Conservation (phyloP, 2,113 vertebrate genomes). For the Perca flavescens region DNA sequence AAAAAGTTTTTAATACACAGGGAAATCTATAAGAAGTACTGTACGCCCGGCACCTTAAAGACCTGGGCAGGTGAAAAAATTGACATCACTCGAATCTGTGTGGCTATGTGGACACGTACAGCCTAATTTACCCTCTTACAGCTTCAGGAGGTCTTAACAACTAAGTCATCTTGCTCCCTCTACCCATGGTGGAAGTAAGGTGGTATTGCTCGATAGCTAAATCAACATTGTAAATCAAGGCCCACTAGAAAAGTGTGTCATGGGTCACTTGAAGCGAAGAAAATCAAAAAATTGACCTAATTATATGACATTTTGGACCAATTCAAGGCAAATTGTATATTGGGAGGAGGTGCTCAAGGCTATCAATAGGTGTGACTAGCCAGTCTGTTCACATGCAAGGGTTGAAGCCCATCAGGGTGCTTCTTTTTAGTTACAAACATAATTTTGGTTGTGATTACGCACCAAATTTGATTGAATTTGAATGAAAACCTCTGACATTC, state of each 20-base stretch:
- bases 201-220: neutral
- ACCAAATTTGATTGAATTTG: neutral
- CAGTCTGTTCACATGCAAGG: neutral
- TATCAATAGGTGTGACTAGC: too few relatives aligned
- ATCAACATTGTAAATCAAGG: neutral
- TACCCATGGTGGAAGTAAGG: neutral
- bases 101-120: neutral
- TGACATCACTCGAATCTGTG: neutral
- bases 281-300: neutral
- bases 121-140: neutral
- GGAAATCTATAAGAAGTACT: neutral
- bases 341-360: neutral
- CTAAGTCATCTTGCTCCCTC: neutral
- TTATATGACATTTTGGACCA: neutral
- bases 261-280: neutral
- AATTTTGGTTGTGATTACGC: neutral
- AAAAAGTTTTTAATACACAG: neutral
- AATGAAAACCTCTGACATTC: neutral
- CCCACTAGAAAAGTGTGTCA: neutral
- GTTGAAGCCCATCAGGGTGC: neutral
- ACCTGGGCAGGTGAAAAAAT: neutral
- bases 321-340: neutral
- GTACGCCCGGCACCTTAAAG: neutral
- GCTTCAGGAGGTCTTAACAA: neutral
- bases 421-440: neutral